phyloP scores from a whole-genome alignment of 2,113 vertebrate species.

The Labeo catla region DNA sequence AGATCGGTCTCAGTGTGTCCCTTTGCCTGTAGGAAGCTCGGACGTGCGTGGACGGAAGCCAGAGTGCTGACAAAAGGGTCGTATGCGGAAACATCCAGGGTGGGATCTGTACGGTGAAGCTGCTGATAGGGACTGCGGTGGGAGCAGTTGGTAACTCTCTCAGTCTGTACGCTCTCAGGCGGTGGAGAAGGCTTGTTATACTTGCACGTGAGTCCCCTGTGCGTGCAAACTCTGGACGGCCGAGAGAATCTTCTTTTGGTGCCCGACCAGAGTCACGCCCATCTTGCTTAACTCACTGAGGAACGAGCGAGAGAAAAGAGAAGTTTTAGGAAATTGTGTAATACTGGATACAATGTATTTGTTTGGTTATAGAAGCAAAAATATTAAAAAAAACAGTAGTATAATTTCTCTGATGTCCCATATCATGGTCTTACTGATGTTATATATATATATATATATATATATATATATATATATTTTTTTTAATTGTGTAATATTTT shows the following conservation, averaged over 20 bases:
- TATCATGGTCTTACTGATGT: background rate
- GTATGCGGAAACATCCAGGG: conserved; percentile 40
- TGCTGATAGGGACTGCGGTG: conserved; percentile 32
- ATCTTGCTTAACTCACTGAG: conserved; percentile 79
- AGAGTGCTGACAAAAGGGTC: conserved; percentile 24
- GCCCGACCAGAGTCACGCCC: conserved; percentile 76
- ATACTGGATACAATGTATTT: background rate
- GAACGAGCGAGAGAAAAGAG: conserved; percentile 34
- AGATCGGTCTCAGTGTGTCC: conserved; percentile 60
- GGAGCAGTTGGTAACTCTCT: conserved; percentile 41
- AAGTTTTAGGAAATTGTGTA: background rate
- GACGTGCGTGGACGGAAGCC: conserved; percentile 32
- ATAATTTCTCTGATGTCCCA: background rate
- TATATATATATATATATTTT: no score
- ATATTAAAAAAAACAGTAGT: background rate
- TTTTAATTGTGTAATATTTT: no score
- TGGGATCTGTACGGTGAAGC: conserved; percentile 48
- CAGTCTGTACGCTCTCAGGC: conserved; percentile 35
- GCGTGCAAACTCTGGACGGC: conserved; percentile 77
- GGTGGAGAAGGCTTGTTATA: conserved; percentile 70
- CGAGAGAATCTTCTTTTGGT: conserved; percentile 83
- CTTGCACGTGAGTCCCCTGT: conserved; percentile 80
- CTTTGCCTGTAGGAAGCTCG: conserved; percentile 12
- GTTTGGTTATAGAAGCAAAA: background rate
- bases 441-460: no score